These are phyloP conservation scores for Achatina immaculata DNA, from an alignment of 1,140 invertebrate species.

Conservation along the genomic window DNA sequence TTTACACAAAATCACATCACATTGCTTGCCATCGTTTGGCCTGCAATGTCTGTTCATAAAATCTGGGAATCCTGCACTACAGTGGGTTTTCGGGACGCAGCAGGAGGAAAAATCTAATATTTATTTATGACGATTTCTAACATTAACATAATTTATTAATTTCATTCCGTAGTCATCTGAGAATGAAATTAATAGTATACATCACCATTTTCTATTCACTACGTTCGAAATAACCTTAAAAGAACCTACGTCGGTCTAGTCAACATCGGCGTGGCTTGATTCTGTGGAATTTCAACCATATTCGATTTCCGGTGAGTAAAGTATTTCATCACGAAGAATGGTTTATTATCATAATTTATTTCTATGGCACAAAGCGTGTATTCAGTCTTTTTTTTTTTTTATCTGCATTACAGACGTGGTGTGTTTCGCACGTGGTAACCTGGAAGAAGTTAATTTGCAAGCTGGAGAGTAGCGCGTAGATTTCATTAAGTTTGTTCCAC, in stretches of 20 bases:
- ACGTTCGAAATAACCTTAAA: no score
- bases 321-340: neutral
- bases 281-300: constrained; percentile 35
- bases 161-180: neutral
- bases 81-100: constrained; percentile 21
- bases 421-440: neutral
- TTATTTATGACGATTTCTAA: constrained; percentile 56
- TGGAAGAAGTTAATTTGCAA: no score
- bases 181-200: neutral
- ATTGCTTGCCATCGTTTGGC: constrained; percentile 25
- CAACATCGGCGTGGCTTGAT: neutral
- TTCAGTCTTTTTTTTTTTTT: neutral
- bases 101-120: constrained; percentile 55
- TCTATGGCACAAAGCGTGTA: neutral
- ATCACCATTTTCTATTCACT: no score
- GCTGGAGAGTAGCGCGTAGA: no score
- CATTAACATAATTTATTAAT: constrained; percentile 68
- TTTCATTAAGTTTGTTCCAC: no score
- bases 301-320: constrained; percentile 33
- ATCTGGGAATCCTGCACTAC: constrained; percentile 6
- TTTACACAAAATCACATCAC: no score
- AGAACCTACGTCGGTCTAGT: no score
- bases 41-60: constrained; percentile 16
- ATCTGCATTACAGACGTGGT: no score
- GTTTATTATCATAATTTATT: constrained; percentile 40